A percentile compares a stretch with the other conserved stretches of the same genome.
These are phyloP conservation scores for Tethea ocularis DNA, from an alignment of 2,888 invertebrate species.

Conservation along the genomic window DNA sequence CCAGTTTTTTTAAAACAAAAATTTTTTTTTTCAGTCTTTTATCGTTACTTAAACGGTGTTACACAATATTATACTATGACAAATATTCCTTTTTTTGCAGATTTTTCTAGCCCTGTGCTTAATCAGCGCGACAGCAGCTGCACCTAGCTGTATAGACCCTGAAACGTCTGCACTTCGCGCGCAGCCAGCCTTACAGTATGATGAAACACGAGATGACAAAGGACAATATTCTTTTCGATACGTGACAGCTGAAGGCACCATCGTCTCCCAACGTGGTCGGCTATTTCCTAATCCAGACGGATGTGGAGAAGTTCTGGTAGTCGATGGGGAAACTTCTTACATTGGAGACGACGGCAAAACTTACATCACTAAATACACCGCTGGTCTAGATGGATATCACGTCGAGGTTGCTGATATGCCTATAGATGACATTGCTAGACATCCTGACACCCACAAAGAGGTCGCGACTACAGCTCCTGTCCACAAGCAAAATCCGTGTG, in stretches of 20 bases:
- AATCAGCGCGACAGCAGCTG: constrained; percentile 34
- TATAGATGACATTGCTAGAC: background rate
- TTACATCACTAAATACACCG: constrained; percentile 59
- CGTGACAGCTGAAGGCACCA: constrained; percentile 59
- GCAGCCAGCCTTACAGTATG: constrained; percentile 49
- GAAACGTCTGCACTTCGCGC: constrained; percentile 31
- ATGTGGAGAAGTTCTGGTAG: constrained; percentile 46
- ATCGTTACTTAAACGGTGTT: background rate
- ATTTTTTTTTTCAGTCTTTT: too few species aligned
- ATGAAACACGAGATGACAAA: constrained; percentile 53
- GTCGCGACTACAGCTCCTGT: background rate
- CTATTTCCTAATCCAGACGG: constrained; percentile 50
- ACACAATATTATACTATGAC: constrained; percentile 21
- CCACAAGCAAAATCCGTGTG: background rate
- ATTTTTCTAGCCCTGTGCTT: constrained; percentile 39
- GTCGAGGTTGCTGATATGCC: constrained; percentile 49
- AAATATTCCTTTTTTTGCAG: constrained; percentile 53
- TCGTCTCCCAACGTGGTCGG: constrained; percentile 55
- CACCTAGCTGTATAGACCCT: constrained; percentile 27
- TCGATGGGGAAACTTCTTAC: constrained; percentile 60
- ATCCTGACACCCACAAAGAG: background rate
- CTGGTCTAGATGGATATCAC: constrained; percentile 55
- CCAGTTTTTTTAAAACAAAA: too few species aligned
- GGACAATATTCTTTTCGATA: constrained; percentile 60
- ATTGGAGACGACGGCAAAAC: constrained; percentile 58